A percentile compares a stretch with the other conserved stretches of the same genome.
Conservation (phyloP, 2,888 invertebrate genomes). For the Latheticus oryzae region DNA sequence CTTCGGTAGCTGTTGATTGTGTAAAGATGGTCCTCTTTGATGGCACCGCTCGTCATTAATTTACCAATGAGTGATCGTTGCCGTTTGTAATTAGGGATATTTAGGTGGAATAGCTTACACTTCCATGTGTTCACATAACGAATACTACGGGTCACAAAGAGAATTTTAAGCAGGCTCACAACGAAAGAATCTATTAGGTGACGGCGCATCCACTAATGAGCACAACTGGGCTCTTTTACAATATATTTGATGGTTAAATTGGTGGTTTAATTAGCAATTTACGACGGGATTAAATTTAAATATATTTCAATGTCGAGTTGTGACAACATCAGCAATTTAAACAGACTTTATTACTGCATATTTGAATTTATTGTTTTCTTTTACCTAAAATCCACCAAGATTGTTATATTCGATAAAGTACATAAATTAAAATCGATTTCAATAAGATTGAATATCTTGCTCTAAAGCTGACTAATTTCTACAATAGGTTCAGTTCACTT, state of each 20-base stretch:
- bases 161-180: slow-evolving; percentile 50
- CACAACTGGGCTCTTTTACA: slow-evolving; percentile 10
- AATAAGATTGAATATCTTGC: slow-evolving; percentile 27
- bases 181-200: slow-evolving; percentile 43
- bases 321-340: slow-evolving; percentile 21
- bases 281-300: slow-evolving; percentile 19
- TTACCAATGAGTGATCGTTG: slow-evolving; percentile 53
- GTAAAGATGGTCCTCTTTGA: slow-evolving; percentile 54
- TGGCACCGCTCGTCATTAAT: slow-evolving; percentile 55
- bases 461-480: slow-evolving; percentile 25
- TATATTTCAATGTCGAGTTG: slow-evolving; percentile 29
- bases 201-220: slow-evolving; percentile 29
- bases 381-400: slow-evolving; percentile 11
- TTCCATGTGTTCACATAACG: slow-evolving; percentile 55
- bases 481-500: slow-evolving; percentile 32
- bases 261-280: slow-evolving; percentile 38
- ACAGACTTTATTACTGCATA: slow-evolving; percentile 28
- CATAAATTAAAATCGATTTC: slow-evolving; percentile 29
- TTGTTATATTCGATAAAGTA: slow-evolving; percentile 18
- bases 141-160: slow-evolving; percentile 43
- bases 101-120: slow-evolving; percentile 56
- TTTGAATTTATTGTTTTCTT: slow-evolving; percentile 26
- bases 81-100: slow-evolving; percentile 53
- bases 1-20: slow-evolving; percentile 56
- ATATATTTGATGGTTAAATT: slow-evolving; percentile 16